Evolutionary conservation across 2,797 vertebrate species (phyloP), one percentile per base, ranked within the genome.

Genomic region (Lagodon rhomboides): DNA sequence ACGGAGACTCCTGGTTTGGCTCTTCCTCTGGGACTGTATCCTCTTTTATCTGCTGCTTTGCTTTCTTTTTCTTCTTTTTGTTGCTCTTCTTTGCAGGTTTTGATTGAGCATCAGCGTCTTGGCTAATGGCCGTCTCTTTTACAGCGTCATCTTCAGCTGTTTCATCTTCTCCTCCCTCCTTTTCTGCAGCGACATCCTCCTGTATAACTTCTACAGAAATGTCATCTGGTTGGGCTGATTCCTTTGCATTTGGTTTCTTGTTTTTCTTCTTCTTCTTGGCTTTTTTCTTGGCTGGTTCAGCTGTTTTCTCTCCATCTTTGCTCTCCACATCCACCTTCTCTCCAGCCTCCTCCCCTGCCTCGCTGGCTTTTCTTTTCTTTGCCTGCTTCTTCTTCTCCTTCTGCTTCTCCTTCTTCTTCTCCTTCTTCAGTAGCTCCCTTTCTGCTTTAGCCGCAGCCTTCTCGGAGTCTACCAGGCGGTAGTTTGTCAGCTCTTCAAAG

Each of bases 401-500:
- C 75, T 23, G 75, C 75, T 49, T 44, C 38, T 38, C 38, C 1
- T 38, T 22, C 18, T 75, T 71, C 25, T 88, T 82, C 87, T 92
- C 92, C 11, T 84, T 67, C 73, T 87, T 87, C 23, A 68, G 27
- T 63, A 0, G 0, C 49, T 74, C 75, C 43, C 86, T 88, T 7
- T 18, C 75, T 25, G 76, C 75, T 49, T 44, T 68, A 1, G 73
- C 44, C 16, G 61, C 81, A 17, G 78, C 67, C 79, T 95, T 94
- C 5, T 94, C 87, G 2, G 96, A 84, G 82, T 95, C 95, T 15
- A 99, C 86, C 74, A 99, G 73, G 1, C 89, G 90, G 79, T 99
- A 99, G 43, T 96, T 94, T 1, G 95, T 96, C 73, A 99, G 96
- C 55, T 99, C 98, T 84, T 99, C 98, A 83, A 99, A 97, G 73